Percentiles rank a stretch among this genome's conserved stretches.
These are phyloP conservation scores for Metopolophium dirhodum DNA, from an alignment of 1,140 invertebrate genomes.

Conservation along the genomic window DNA sequence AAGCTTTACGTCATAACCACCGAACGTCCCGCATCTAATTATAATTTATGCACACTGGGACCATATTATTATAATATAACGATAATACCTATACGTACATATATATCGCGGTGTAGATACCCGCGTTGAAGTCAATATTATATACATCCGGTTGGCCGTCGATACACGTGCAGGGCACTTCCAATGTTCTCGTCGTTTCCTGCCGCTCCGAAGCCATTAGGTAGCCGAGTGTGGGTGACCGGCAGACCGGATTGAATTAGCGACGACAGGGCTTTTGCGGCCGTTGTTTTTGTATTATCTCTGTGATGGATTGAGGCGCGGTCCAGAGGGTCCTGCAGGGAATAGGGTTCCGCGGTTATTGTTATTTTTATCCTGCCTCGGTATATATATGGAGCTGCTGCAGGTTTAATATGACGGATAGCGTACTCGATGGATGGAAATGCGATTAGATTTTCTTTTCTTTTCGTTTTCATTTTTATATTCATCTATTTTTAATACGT, in stretches of 20 bases:
- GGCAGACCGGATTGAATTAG: conserved; percentile 47
- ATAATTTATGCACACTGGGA: not conserved
- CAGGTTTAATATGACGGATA: conserved; percentile 54
- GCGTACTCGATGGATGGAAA: conserved; percentile 20
- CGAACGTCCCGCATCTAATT: not conserved
- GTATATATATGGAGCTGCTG: not conserved
- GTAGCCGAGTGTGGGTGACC: not conserved
- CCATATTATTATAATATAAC: not conserved
- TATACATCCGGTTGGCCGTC: not conserved
- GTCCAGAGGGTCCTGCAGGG: conserved; percentile 26
- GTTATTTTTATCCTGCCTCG: conserved; percentile 50
- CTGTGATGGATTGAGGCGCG: conserved; percentile 44
- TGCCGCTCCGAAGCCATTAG: conserved; percentile 13
- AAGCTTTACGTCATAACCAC: not conserved
- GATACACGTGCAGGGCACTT: not conserved
- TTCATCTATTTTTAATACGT: conserved; percentile 1
- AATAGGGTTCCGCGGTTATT: conserved; percentile 24
- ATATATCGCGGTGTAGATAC: no score
- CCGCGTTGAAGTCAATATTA: not conserved
- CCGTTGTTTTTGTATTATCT: conserved; percentile 52
- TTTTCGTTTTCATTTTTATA: conserved; percentile 19
- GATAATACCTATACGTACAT: not conserved
- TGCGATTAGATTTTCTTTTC: conserved; percentile 51
- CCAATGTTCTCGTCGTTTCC: conserved; percentile 26
- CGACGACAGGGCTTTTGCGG: conserved; percentile 45